Evolutionary conservation across 2,797 vertebrate genomes (phyloP).

Genomic region (Acridotheres tristis): DNA sequence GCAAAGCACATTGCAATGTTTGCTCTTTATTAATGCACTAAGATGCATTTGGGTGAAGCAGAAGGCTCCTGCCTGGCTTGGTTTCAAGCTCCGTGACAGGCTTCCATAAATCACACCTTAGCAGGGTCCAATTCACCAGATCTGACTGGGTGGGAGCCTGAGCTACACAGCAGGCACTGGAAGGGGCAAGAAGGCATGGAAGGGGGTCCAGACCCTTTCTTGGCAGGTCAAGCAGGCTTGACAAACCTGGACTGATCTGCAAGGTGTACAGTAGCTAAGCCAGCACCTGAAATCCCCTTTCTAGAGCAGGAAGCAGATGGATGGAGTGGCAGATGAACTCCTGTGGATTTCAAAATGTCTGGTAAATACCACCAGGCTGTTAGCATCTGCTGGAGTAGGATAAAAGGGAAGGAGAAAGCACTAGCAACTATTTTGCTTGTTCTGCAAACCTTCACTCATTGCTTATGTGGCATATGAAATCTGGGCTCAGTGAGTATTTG

Average conservation of each 20-base stretch:
- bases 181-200: background rate
- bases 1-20: constrained; percentile 61
- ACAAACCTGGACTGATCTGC: background rate
- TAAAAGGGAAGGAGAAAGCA: background rate
- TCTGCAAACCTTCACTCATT: background rate
- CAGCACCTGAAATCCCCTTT: background rate
- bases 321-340: background rate
- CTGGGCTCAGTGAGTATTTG: background rate
- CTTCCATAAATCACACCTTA: constrained; percentile 32
- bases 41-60: constrained; percentile 35
- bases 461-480: background rate
- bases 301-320: background rate
- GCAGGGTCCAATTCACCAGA: background rate
- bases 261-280: background rate
- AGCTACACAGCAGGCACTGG: background rate
- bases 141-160: background rate
- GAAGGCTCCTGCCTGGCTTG: constrained; percentile 21
- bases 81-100: constrained; percentile 39
- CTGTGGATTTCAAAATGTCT: background rate
- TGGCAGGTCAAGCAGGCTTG: background rate
- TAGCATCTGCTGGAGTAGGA: background rate
- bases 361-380: background rate
- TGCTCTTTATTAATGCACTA: constrained; percentile 62
- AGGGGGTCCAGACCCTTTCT: background rate
- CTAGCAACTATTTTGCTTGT: background rate